phyloP scores from a whole-genome alignment of 2,113 vertebrate genomes.

The Raja brachyura region DNA sequence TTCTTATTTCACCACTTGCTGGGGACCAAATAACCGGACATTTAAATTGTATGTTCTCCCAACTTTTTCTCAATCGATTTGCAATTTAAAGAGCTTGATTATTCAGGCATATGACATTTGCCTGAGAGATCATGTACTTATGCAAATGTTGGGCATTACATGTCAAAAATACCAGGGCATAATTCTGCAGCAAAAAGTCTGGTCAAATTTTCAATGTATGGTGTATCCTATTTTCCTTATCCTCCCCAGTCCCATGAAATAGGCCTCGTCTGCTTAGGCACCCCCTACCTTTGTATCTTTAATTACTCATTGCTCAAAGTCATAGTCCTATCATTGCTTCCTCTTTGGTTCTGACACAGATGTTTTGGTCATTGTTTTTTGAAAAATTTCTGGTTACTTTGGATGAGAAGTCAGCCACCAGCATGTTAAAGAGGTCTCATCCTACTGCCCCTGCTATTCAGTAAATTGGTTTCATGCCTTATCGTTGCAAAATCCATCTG shows the following conservation, averaged over 20 bases:
- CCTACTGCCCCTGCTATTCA: not conserved
- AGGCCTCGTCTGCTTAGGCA: not conserved
- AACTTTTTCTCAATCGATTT: not conserved
- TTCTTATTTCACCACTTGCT: not conserved
- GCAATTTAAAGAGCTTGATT: not conserved
- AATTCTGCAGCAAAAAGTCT: not conserved
- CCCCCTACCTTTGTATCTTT: not conserved
- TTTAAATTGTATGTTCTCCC: no score
- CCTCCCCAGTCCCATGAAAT: not conserved
- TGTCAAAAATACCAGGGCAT: not conserved
- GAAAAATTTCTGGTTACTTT: not conserved
- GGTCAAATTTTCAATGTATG: not conserved
- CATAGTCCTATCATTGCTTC: not conserved
- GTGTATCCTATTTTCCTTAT: not conserved
- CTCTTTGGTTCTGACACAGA: not conserved
- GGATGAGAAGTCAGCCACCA: not conserved
- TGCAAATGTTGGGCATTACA: not conserved
- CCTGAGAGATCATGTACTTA: not conserved
- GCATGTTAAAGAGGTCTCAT: not conserved
- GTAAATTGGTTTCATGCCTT: not conserved
- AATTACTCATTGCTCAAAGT: not conserved
- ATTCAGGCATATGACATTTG: not conserved
- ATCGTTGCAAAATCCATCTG: not conserved
- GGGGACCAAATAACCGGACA: not conserved
- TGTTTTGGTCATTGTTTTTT: not conserved